A percentile compares a stretch with the other conserved stretches of the same genome.
These are phyloP conservation scores for Pithys albifrons DNA, from an alignment of 2,113 vertebrate species.

Conservation along the genomic window DNA sequence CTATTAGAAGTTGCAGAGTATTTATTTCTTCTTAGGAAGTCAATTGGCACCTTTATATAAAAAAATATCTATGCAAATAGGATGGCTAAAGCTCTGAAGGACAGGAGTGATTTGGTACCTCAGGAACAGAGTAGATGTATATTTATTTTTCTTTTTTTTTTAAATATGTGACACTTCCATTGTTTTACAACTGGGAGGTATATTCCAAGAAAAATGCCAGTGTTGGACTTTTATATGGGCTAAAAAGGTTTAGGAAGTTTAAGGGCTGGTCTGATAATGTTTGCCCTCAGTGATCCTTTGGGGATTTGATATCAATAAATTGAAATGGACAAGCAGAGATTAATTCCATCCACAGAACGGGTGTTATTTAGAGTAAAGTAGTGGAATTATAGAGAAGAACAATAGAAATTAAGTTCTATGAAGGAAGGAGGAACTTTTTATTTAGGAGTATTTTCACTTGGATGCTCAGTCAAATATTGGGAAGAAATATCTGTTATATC, in stretches of 20 bases:
- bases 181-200: not conserved
- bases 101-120: conserved; percentile 16
- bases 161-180: not conserved
- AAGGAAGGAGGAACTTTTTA: not conserved
- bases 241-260: not conserved
- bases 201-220: not conserved
- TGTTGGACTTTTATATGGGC: not conserved
- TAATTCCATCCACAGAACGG: not conserved
- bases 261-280: not conserved
- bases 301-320: not conserved
- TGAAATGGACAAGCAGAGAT: not conserved
- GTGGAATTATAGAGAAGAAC: not conserved
- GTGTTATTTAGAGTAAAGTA: not conserved
- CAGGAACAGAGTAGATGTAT: conserved; percentile 41
- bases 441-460: not conserved
- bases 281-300: not conserved
- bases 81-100: conserved; percentile 60
- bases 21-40: conserved; percentile 71
- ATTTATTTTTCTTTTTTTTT: not conserved
- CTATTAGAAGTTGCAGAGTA: not conserved
- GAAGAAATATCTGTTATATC: not conserved
- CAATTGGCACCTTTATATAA: conserved; percentile 67
- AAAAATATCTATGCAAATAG: conserved; percentile 79
- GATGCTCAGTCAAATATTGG: not conserved
- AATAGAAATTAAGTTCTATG: not conserved